phyloP scores from a whole-genome alignment of 1,140 invertebrate species.

The Papilio polytes region DNA sequence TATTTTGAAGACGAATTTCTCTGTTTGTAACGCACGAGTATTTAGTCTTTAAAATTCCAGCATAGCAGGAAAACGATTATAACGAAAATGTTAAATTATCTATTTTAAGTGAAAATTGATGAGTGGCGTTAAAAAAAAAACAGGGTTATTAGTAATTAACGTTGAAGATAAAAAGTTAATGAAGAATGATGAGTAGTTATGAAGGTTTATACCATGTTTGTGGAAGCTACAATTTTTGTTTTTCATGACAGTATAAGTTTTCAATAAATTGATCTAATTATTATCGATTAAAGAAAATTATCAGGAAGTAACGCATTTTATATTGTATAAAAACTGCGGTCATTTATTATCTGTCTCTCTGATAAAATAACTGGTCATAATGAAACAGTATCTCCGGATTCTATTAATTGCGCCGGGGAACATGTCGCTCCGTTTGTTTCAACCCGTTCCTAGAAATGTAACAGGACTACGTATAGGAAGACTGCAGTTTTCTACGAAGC shows the following conservation, averaged over 20 bases:
- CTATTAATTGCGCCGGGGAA: conserved; percentile 35
- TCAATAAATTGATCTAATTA: background rate
- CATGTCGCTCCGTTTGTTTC: conserved; percentile 38
- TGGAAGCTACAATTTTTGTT: no score
- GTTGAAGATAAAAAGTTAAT: no score
- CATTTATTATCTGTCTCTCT: conserved; percentile 6
- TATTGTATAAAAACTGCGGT: conserved; percentile 4
- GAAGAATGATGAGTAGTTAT: background rate
- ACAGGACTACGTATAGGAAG: conserved; percentile 29
- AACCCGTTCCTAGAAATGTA: conserved; percentile 33
- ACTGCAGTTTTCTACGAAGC: conserved; percentile 31
- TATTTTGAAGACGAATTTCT: conserved; percentile 13
- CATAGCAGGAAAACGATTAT: background rate
- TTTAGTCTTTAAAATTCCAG: background rate
- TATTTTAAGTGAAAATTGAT: background rate
- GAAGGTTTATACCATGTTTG: no score
- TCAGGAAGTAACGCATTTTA: background rate
- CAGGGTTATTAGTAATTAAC: background rate
- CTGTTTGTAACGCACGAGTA: background rate
- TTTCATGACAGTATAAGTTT: background rate
- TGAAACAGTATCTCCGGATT: conserved; percentile 30
- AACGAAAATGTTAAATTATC: background rate
- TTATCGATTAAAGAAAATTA: background rate
- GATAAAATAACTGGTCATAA: conserved; percentile 28
- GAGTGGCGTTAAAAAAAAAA: background rate